Evolutionary conservation across 2,888 invertebrate genomes (phyloP).

Genomic region (Alloscopus bannaensis): DNA sequence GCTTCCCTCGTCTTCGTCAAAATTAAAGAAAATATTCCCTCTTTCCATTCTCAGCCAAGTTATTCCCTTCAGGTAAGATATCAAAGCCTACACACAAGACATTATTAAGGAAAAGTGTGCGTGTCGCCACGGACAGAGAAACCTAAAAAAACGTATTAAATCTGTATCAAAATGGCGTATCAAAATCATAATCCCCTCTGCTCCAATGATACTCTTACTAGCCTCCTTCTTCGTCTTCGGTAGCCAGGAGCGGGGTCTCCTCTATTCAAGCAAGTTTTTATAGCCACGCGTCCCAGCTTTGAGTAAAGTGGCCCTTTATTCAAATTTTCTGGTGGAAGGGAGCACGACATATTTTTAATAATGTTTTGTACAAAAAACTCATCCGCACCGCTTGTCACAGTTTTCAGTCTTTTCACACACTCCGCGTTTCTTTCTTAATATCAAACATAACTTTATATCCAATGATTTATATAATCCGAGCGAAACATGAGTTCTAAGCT

Average conservation of each 20-base stretch:
- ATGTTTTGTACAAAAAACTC: background rate
- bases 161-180: conserved; percentile 56
- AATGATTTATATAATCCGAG: too few species aligned
- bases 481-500: too few species aligned
- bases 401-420: too few species aligned
- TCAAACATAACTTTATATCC: too few species aligned
- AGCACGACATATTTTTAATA: background rate
- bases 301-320: conserved; percentile 32
- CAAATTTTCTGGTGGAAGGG: conserved; percentile 7
- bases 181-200: conserved; percentile 57
- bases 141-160: conserved; percentile 30
- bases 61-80: background rate
- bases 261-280: conserved; percentile 22
- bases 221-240: too few species aligned
- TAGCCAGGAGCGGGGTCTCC: too few species aligned
- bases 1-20: conserved; percentile 31
- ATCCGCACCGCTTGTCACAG: background rate
- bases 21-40: conserved; percentile 33
- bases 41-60: conserved; percentile 19
- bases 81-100: too few species aligned
- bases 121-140: conserved; percentile 39
- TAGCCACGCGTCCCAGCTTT: conserved; percentile 1
- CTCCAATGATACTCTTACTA: conserved; percentile 19
- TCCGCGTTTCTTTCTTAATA: too few species aligned
- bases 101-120: conserved; percentile 39